These are phyloP conservation scores for Allolobophora icterica DNA, from an alignment of 2,888 invertebrate species.

Conservation along the genomic window DNA sequence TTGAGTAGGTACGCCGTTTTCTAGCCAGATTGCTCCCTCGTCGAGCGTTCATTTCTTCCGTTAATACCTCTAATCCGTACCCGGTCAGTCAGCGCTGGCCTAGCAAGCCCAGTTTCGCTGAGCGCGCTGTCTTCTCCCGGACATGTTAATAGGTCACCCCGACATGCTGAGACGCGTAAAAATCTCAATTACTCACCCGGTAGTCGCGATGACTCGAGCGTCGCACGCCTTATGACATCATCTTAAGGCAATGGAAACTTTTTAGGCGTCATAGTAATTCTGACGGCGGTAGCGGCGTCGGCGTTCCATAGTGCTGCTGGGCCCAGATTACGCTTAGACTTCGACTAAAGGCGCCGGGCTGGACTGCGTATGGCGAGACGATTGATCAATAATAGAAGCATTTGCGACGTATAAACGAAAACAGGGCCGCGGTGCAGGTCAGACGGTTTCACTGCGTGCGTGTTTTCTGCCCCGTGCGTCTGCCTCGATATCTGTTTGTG, in stretches of 20 bases:
- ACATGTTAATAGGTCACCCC: background rate
- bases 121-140: background rate
- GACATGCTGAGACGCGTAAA: background rate
- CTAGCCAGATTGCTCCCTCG: background rate
- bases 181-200: conserved; percentile 14
- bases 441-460: background rate
- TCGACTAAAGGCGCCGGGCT: background rate
- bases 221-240: background rate
- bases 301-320: conserved; percentile 11
- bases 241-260: background rate
- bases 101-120: background rate
- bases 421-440: background rate
- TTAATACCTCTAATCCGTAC: background rate
- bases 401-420: background rate
- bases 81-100: background rate
- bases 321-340: background rate
- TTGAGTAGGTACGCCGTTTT: background rate
- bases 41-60: background rate
- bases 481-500: conserved; percentile 12
- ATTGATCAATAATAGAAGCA: conserved; percentile 17
- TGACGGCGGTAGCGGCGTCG: too few species aligned
- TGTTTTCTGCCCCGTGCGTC: background rate
- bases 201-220: background rate
- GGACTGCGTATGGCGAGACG: background rate
- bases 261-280: background rate